Conservation (phyloP, 2,888 invertebrate species). For the Graphium colonna region DNA sequence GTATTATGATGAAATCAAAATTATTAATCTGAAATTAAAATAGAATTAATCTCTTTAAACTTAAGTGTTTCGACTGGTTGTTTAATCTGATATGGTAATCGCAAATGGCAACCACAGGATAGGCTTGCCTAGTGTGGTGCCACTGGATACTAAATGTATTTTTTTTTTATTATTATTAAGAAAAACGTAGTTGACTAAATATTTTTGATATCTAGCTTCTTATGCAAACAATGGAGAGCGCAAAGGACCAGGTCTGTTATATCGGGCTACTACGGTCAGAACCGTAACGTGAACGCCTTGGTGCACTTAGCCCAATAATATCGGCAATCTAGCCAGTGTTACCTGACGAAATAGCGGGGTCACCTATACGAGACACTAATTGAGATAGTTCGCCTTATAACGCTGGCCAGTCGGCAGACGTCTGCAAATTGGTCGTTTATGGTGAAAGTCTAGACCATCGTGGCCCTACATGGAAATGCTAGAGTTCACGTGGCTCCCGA, state of each 20-base stretch:
- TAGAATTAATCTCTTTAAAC: no score
- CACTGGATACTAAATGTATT: no score
- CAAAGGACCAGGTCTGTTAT: not conserved
- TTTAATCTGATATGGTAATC: no score
- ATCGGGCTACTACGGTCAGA: conserved; percentile 30
- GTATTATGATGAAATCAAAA: no score
- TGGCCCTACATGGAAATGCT: conserved; percentile 68
- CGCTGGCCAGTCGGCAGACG: conserved; percentile 67
- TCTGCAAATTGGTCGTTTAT: conserved; percentile 74
- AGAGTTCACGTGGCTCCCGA: conserved; percentile 71
- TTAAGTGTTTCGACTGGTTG: no score
- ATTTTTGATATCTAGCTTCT: not conserved
- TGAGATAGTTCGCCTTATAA: conserved; percentile 75
- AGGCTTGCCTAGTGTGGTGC: no score
- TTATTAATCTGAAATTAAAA: no score
- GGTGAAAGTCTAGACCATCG: conserved; percentile 71
- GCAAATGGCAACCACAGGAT: no score
- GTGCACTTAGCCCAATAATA: conserved; percentile 65
- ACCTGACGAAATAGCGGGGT: conserved; percentile 73
- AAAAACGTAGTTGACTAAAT: no score
- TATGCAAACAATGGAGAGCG: not conserved
- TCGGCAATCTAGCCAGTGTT: conserved; percentile 48
- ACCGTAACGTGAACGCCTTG: conserved; percentile 36
- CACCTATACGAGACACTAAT: conserved; percentile 73
- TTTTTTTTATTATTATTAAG: no score